Evolutionary conservation across 2,113 vertebrate genomes (phyloP).

Genomic region (Parus major): DNA sequence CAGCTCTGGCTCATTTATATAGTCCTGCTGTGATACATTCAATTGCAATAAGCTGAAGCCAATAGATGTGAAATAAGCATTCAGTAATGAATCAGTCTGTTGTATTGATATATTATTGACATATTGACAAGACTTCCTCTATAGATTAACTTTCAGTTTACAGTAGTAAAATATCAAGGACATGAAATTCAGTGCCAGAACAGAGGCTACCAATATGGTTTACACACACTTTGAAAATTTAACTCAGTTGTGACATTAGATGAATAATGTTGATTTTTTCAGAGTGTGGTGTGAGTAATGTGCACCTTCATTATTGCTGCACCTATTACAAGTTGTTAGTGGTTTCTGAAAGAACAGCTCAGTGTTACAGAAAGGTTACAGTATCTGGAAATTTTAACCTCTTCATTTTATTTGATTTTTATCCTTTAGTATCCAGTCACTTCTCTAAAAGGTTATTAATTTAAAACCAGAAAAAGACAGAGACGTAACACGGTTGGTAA

Average conservation of each 20-base stretch:
- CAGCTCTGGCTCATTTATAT: slow-evolving; percentile 1
- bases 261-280: background rate
- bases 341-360: background rate
- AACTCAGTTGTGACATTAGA: background rate
- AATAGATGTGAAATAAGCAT: background rate
- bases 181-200: background rate
- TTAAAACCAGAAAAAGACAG: background rate
- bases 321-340: background rate
- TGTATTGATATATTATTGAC: background rate
- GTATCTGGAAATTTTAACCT: background rate
- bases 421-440: background rate
- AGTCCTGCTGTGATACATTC: background rate
- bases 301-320: background rate
- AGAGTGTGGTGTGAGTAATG: background rate
- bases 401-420: background rate
- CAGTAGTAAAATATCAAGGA: background rate
- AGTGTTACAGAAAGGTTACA: background rate
- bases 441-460: background rate
- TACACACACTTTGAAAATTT: background rate
- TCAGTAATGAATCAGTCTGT: background rate
- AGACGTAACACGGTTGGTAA: background rate
- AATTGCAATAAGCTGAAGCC: slow-evolving; percentile 1
- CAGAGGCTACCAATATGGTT: background rate
- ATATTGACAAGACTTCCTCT: background rate
- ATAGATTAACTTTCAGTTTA: background rate